Conservation (phyloP, 2,113 vertebrate genomes). For the Limnothrissa miodon region DNA sequence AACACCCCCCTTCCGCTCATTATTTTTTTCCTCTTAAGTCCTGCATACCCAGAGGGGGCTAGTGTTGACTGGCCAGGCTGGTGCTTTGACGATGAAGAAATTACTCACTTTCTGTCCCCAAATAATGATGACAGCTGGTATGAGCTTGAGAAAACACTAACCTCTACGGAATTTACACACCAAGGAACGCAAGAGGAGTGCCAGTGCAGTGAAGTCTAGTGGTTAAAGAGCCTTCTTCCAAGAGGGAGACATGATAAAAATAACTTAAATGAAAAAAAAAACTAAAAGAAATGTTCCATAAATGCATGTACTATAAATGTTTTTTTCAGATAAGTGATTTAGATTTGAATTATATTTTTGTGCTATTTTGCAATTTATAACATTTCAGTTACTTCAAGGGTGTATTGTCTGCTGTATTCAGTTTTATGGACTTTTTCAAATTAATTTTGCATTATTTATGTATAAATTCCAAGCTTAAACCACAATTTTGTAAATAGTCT, state of each 20-base stretch:
- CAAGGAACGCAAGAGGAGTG: slow-evolving; percentile 49
- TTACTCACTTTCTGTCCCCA: slow-evolving; percentile 52
- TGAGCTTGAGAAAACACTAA: slow-evolving; percentile 44
- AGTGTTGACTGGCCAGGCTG: slow-evolving; percentile 73
- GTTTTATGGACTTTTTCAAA: neutral
- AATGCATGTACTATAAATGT: too few species aligned
- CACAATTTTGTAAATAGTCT: neutral
- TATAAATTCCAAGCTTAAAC: neutral
- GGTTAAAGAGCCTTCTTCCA: neutral
- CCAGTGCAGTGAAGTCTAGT: slow-evolving; percentile 41
- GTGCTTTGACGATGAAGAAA: slow-evolving; percentile 68
- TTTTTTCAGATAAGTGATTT: neutral
- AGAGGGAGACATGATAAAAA: too few species aligned
- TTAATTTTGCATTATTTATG: neutral
- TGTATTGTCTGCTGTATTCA: neutral
- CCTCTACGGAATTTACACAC: neutral
- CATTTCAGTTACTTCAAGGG: neutral
- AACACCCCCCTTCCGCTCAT: neutral
- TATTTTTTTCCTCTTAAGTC: slow-evolving; percentile 42
- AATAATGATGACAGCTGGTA: neutral
- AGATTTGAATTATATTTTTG: neutral
- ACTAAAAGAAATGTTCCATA: neutral
- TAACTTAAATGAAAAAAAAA: neutral
- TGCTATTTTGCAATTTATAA: neutral
- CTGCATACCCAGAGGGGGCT: slow-evolving; percentile 45